phyloP scores from a whole-genome alignment of 2,797 vertebrate genomes.

The Muscicapa striata region DNA sequence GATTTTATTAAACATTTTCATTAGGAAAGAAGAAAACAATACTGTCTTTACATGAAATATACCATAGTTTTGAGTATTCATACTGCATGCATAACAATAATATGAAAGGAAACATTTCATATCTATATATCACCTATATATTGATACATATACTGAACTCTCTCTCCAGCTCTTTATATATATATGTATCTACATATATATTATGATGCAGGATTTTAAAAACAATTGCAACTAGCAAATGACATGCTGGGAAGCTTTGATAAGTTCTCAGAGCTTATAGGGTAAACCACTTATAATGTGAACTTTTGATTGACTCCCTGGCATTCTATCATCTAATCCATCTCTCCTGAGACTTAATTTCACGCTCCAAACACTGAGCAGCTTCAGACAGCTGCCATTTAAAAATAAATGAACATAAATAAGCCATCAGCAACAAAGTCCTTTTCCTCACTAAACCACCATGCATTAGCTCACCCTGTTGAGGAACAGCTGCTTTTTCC shows the following conservation, averaged over 20 bases:
- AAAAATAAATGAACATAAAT: constrained; percentile 50
- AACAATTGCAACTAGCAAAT: neutral
- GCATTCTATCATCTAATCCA: constrained; percentile 27
- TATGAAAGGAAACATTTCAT: neutral
- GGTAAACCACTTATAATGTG: neutral
- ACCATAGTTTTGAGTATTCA: neutral
- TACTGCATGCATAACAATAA: neutral
- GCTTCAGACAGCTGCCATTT: constrained; percentile 45
- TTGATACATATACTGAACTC: too few relatives aligned
- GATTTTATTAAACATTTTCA: neutral
- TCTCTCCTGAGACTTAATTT: constrained; percentile 58
- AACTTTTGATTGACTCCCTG: constrained; percentile 32
- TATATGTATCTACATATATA: neutral
- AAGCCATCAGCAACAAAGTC: constrained; percentile 17
- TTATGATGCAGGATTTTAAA: neutral
- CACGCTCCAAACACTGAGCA: constrained; percentile 33
- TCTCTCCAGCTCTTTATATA: neutral
- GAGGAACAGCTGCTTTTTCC: neutral
- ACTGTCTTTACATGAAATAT: neutral
- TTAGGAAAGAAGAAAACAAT: neutral
- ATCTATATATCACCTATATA: neutral
- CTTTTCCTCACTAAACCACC: neutral
- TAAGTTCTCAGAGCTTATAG: neutral
- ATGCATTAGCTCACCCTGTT: neutral
- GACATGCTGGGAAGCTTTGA: neutral